A percentile compares a stretch with the other conserved stretches of the same genome.
Conservation (phyloP, 2,113 vertebrate species). For the Agelaius tricolor region DNA sequence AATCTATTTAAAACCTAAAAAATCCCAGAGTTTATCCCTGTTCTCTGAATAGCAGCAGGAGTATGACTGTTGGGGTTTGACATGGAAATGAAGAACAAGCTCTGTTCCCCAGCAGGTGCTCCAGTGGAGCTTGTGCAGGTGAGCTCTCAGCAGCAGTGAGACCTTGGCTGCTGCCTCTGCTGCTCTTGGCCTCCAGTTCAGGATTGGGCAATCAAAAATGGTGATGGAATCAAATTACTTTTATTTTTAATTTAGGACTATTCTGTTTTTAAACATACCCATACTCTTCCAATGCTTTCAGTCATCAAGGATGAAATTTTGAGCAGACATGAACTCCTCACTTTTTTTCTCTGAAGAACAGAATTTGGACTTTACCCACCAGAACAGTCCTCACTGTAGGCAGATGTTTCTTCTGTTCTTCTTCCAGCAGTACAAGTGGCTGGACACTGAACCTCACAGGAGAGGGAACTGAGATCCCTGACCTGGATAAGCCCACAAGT, state of each 20-base stretch:
- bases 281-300: background rate
- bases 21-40: no score
- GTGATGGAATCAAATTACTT: background rate
- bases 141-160: background rate
- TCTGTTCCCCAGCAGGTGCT: background rate
- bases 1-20: no score
- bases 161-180: background rate
- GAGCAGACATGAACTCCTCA: background rate
- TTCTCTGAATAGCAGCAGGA: background rate
- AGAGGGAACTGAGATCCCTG: background rate
- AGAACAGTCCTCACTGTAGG: rapidly evolving
- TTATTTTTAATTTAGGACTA: background rate
- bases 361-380: background rate
- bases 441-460: background rate
- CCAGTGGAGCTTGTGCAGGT: background rate
- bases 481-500: background rate
- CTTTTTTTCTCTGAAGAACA: background rate
- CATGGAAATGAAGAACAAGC: background rate
- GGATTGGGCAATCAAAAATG: background rate
- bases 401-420: background rate
- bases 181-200: background rate
- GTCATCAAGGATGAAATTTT: background rate
- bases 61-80: background rate
- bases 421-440: background rate
- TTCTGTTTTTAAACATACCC: background rate